Evolutionary conservation across 2,113 vertebrate genomes (phyloP).

Genomic region (Engraulis encrasicolus): DNA sequence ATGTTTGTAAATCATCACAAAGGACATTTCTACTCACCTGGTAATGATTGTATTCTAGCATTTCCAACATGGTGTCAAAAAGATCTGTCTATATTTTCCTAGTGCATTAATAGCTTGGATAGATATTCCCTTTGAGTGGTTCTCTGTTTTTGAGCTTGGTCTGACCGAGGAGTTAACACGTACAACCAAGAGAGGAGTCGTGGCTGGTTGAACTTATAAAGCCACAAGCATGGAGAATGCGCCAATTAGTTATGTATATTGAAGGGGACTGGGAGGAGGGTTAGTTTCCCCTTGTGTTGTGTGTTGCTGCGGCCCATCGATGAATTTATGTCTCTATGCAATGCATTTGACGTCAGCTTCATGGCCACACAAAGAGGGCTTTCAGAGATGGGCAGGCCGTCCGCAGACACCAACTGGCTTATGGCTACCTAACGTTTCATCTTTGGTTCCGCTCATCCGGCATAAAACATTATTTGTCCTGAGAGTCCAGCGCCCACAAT

Average conservation of each 20-base stretch:
- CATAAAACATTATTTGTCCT: conserved; percentile 92
- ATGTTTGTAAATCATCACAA: not conserved
- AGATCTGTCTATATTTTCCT: conserved; percentile 50
- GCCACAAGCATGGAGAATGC: conserved; percentile 55
- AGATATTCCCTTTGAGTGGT: conserved; percentile 66
- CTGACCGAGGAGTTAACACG: conserved; percentile 37
- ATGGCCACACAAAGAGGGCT: conserved; percentile 85
- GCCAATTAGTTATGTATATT: conserved; percentile 90
- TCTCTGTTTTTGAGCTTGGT: conserved; percentile 17
- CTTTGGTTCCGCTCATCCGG: conserved; percentile 94
- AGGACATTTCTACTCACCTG: conserved; percentile 82
- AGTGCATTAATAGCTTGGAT: conserved; percentile 31
- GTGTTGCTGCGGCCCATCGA: conserved; percentile 81
- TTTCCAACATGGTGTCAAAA: conserved; percentile 86
- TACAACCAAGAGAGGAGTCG: conserved; percentile 52
- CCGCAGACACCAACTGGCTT: conserved; percentile 88
- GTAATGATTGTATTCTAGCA: conserved; percentile 97
- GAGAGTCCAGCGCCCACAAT: conserved; percentile 77
- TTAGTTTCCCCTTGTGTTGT: conserved; percentile 74
- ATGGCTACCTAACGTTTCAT: conserved; percentile 90
- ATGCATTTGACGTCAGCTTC: conserved; percentile 90
- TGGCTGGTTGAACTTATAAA: conserved; percentile 75
- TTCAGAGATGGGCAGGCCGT: conserved; percentile 85
- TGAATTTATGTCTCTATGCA: conserved; percentile 81
- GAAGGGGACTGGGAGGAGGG: conserved; percentile 77